Evolutionary conservation across 2,888 invertebrate species (phyloP), one percentile per base, ranked within the genome.

Genomic region (Amaurobius ferox): DNA sequence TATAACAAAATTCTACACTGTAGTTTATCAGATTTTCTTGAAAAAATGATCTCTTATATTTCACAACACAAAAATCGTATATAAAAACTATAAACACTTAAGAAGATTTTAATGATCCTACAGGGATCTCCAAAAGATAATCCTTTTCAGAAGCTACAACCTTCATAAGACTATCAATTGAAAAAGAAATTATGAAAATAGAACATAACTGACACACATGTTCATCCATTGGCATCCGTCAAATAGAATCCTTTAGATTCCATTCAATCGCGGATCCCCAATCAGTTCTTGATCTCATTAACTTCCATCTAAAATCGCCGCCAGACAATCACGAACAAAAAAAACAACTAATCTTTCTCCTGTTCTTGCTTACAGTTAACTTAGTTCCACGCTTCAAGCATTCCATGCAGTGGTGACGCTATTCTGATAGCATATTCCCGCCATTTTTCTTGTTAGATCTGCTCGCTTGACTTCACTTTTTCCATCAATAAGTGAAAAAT

Each of bases 401-500:
- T 44, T 44, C 16, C 35, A 35, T 9, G 35, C 35, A 35, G 9
- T 35, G 35, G 9, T 44, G 44, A 44, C 16, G 44, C 44, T 16
- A 16, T 44, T 35, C 35, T 35, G 35, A 35, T 35, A 35, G 44
- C 16, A 29, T 64, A 29, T 64, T 64, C n/a, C n/a, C 64, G 11
- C n/a, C 64, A 9, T 13, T 16, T 35, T 29, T 28, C 29, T 64
- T 64, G 64, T 64, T 64, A 64, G 29, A 29, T 29, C 64, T 68
- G 68, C 35, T 61, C 30, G 67, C 39, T 78, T 78, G 35, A 70
- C 35, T 78, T 78, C 70, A 61, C 44, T 44, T 44, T 16, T 44
- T 2, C 16, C 44, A 9, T 44, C 44, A 44, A 16, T 44, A 16
- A 11, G 6, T 35, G 5, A 35, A 35, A 11, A 35, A 44, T 16